Conservation (phyloP, 1,140 invertebrate genomes). For the Cydia pomonella region DNA sequence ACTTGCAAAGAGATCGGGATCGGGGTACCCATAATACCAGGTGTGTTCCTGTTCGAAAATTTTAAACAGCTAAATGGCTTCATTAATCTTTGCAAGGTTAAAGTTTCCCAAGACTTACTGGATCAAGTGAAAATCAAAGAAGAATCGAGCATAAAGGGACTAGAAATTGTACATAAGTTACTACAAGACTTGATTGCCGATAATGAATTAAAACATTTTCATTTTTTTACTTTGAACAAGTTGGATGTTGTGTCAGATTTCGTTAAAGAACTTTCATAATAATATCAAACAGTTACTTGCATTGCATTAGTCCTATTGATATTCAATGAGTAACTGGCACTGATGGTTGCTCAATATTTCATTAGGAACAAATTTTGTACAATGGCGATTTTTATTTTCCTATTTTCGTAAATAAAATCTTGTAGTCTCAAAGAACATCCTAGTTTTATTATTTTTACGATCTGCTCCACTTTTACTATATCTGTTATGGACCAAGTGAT, state of each 20-base stretch:
- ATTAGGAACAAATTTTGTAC: too few species aligned
- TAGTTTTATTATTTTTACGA: too few species aligned
- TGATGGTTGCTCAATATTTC: too few species aligned
- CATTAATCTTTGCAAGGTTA: constrained; percentile 59
- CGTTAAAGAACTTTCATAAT: constrained; percentile 41
- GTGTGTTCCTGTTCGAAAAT: constrained; percentile 65
- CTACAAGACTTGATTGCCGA: constrained; percentile 43
- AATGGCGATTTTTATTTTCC: too few species aligned
- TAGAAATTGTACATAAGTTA: constrained; percentile 48
- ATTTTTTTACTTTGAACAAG: constrained; percentile 69
- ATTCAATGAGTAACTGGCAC: too few species aligned
- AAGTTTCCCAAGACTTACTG: constrained; percentile 48
- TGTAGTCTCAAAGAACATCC: too few species aligned
- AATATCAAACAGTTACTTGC: too few species aligned
- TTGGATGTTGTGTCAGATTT: constrained; percentile 47
- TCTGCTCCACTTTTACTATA: too few species aligned
- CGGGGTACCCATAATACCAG: constrained; percentile 63
- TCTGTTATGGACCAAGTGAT: too few species aligned
- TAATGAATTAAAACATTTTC: constrained; percentile 51
- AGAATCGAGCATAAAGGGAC: constrained; percentile 39
- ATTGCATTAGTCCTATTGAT: too few species aligned
- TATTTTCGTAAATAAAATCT: too few species aligned
- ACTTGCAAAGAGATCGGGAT: constrained; percentile 58
- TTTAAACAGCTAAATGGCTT: constrained; percentile 54
- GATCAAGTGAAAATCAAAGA: constrained; percentile 41